Base-by-base conservation (phyloP, 2,797 vertebrate species). In the Gymnodraco acuticeps region DNA sequence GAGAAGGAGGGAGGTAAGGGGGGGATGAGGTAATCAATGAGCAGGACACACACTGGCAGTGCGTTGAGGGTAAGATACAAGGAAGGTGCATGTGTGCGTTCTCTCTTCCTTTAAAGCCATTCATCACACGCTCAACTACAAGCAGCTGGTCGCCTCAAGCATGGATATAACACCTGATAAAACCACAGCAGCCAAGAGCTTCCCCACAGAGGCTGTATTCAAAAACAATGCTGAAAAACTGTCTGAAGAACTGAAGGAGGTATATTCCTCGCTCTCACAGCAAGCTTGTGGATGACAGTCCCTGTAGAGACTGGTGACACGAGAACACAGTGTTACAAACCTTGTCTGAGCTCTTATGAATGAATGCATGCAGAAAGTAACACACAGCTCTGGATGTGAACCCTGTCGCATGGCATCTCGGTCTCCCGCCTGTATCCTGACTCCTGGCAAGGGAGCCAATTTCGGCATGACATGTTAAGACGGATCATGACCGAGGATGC, bases 11-110 rank as follows among this genome's bases (percentile, higher is more conserved):
- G 56, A 51, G 41, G 60, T 43, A 53, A 66, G 3, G 33, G 12
- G 58, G 42, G 72, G 70, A 85, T 91, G 89, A 92, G 91, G 87
- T 92, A 81, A 91, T 88, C 82, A 74, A 81, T 80, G 75, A 61
- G 67, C 67, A 63, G 63, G 81, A 90, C 56, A 77, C 71, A 73
- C 53, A 77, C 48, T 56, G 56, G 38, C 23, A 20, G 61, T 7
- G 31, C 6, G n/a, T 50, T 13, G 46, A 68, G 68, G 50, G 52
- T 48, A 48, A 73, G 62, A 55, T 14, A 1, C 13, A 65, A 75
- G 62, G 15, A 70, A 47, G 27, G 47, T 8, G 66, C 75, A 38
- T 27, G 23, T 23, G 23, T 50, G 52, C 17, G 52, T 41, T 61
- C 43, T 52, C 72, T 45, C 52, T 43, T 74, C 38, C 68, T 59